These are phyloP conservation scores for Holothuria scabra DNA, from an alignment of 53 echinoderm and acorn worm species.

Conservation along the genomic window DNA sequence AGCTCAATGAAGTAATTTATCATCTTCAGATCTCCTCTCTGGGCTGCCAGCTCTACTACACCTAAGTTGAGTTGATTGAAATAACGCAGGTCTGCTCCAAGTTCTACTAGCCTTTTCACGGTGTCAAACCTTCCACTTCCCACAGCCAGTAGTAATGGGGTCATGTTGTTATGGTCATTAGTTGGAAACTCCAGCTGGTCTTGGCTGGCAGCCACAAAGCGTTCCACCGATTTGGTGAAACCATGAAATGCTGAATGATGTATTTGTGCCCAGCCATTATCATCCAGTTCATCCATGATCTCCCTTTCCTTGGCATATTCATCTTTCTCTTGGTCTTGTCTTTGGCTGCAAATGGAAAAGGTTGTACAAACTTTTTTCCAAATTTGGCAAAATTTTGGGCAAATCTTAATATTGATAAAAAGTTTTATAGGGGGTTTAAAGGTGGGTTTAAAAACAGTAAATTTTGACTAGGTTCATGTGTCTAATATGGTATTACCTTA, in stretches of 20 bases:
- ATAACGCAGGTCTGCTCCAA: conserved; percentile 88
- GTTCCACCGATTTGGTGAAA: conserved; percentile 90
- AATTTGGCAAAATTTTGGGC: no score
- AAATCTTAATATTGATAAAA: no score
- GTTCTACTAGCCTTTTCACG: conserved; percentile 75
- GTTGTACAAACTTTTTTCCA: not conserved
- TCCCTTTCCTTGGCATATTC: conserved; percentile 97
- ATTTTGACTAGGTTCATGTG: no score
- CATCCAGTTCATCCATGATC: conserved; percentile 98
- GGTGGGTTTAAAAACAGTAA: no score
- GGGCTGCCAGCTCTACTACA: conserved; percentile 74
- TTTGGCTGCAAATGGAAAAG: conserved; percentile 21
- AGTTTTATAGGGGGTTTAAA: no score
- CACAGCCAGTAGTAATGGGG: conserved; percentile 91
- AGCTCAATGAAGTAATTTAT: conserved; percentile 79
- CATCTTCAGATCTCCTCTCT: conserved; percentile 75
- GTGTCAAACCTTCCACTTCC: conserved; percentile 91
- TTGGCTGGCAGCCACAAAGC: conserved; percentile 93
- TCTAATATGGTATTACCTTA: no score
- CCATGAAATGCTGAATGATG: conserved; percentile 95
- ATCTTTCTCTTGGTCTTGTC: conserved; percentile 90
- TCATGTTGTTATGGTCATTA: conserved; percentile 88
- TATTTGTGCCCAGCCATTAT: conserved; percentile 98
- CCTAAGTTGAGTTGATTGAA: conserved; percentile 81
- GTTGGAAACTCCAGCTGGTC: conserved; percentile 98